Conservation (phyloP, 2,888 invertebrate species). For the Brachypalpus laphriformis region DNA sequence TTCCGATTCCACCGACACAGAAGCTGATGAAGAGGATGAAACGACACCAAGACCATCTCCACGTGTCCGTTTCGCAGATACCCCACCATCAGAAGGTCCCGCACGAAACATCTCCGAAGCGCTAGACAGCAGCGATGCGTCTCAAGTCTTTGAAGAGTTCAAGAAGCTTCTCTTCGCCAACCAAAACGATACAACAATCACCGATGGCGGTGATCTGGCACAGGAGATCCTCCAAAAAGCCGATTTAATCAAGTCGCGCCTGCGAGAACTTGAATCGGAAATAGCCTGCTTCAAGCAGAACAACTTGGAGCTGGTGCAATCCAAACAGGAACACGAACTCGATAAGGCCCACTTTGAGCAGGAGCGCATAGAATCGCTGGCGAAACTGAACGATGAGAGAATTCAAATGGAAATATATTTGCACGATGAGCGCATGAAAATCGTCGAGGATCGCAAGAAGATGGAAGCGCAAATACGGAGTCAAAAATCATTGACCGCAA, state of each 20-base stretch:
- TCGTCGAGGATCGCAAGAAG: conserved; percentile 86
- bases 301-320: conserved; percentile 84
- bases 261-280: conserved; percentile 87
- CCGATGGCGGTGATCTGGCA: not conserved
- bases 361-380: conserved; percentile 85
- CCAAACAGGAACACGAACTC: conserved; percentile 86
- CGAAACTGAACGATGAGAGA: conserved; percentile 87
- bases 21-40: conserved; percentile 29
- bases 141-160: conserved; percentile 53
- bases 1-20: conserved; percentile 61
- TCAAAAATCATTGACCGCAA: conserved; percentile 86
- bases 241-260: conserved; percentile 83
- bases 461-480: conserved; percentile 88
- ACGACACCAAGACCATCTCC: not conserved
- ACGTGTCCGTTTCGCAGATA: conserved; percentile 48
- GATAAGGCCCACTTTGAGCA: conserved; percentile 86
- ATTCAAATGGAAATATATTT: conserved; percentile 86
- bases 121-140: conserved; percentile 31
- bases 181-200: conserved; percentile 20
- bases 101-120: not conserved
- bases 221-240: conserved; percentile 49
- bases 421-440: conserved; percentile 88
- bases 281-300: conserved; percentile 84
- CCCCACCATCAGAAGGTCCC: not conserved
- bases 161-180: conserved; percentile 47